Base-by-base conservation (phyloP, 2,797 vertebrate species). In the Novumbra hubbsi region DNA sequence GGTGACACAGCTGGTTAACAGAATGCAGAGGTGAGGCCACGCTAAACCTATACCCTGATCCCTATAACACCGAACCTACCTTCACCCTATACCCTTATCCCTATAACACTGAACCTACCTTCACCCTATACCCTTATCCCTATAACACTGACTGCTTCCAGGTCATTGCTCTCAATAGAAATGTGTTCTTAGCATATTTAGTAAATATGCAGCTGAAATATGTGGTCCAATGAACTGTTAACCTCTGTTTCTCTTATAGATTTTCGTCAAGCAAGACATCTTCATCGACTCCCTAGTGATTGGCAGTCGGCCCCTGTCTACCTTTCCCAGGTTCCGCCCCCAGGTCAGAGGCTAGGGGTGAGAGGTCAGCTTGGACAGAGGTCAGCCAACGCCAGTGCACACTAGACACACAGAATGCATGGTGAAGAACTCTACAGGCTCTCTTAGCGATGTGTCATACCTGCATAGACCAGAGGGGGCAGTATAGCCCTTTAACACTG, bases 1-100 rank as follows among this genome's bases (percentile, higher is more conserved):
- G 92, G 96, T 99, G 81, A 93, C 94, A 8, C 94, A 96, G 78
- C 96, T 99, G 8, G 94, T 99, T 73, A 94, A 95, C 88, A 91
- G 97, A 87, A 93, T 99, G 75, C 96, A 98, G 91, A 97, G 97
- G 98, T 99, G 83, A 78, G 57, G 0, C 0, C n/a, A 27, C 7
- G 5, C 16, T 15, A 14, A 1, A 14, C n/a, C 15, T 28, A 24
- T 12, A 14, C 21, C 34, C 9, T 49, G 16, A 41, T 11, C n/a
- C 41, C 6, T 8, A 7, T 12, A 48, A 48, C 11, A 8, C 45
- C 3, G 3, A 45, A 7, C 41, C 41, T 45, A 45, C 41, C 41
- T 49, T 12, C n/a, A n/a, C 8, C n/a, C 15, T 28, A 24, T 12
- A 14, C 21, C 34, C 9, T 45, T 8, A 12, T 8, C 4, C 41